Evolutionary conservation across 92 coral and sea anemone species (phyloP).

Genomic region (Zoanthus solanderi): DNA sequence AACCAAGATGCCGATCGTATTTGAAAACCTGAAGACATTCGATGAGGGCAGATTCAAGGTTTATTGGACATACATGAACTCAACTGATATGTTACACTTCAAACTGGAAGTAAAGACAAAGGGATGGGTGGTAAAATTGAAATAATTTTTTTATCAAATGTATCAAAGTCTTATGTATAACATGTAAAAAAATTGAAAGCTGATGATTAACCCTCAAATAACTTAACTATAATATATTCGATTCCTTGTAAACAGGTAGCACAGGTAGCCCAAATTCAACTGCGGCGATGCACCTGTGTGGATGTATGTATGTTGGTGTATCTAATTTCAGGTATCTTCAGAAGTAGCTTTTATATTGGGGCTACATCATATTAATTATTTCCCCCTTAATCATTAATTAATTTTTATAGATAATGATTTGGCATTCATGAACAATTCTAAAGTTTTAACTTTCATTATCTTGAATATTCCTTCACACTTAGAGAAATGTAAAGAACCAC

Average conservation of each 20-base stretch:
- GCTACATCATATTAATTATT: background rate
- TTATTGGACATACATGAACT: background rate
- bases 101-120: background rate
- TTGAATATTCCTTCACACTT: background rate
- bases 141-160: background rate
- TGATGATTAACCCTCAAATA: background rate
- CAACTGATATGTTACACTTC: background rate
- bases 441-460: background rate
- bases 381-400: background rate
- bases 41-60: background rate
- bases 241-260: constrained; percentile 4
- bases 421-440: background rate
- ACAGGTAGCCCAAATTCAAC: background rate
- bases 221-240: constrained; percentile 1
- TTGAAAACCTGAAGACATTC: background rate
- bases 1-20: background rate
- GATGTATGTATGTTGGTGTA: constrained; percentile 10
- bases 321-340: constrained; percentile 10
- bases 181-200: background rate
- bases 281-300: constrained; percentile 9
- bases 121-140: constrained; percentile 19
- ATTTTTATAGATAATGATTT: background rate
- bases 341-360: background rate
- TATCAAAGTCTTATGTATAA: background rate
- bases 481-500: background rate